These are phyloP conservation scores for Sylvilagus bachmani DNA, from an alignment of 2,113 vertebrate genomes.

Conservation along the genomic window DNA sequence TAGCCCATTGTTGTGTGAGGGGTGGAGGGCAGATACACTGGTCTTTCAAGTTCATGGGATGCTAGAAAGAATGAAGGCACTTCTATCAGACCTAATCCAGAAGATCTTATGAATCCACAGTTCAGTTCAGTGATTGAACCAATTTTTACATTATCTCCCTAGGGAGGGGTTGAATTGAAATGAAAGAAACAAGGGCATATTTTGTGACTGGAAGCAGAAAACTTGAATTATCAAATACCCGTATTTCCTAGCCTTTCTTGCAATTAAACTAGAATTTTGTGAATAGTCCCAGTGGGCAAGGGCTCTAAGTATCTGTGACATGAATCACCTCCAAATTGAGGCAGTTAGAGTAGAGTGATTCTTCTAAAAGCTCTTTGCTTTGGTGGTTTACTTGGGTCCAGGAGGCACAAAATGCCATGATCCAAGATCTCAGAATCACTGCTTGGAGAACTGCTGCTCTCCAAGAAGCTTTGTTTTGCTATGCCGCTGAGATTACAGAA, in stretches of 20 bases:
- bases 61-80: conserved; percentile 31
- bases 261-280: not conserved
- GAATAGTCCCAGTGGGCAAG: not conserved
- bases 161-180: not conserved
- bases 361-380: not conserved
- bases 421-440: not conserved
- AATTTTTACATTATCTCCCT: conserved; percentile 3
- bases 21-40: not conserved
- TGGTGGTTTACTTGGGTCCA: not conserved
- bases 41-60: conserved; percentile 41
- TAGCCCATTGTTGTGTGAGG: conserved; percentile 43
- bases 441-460: not conserved
- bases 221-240: not conserved
- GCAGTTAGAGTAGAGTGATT: not conserved
- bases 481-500: not conserved
- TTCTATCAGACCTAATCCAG: conserved; percentile 32
- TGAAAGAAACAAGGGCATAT: not conserved
- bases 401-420: not conserved
- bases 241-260: not conserved
- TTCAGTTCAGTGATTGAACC: not conserved
- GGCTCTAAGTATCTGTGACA: not conserved
- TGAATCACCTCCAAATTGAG: not conserved
- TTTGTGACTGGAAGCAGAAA: conserved; percentile 32
- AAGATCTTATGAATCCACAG: not conserved
- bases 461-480: not conserved